These are phyloP conservation scores for Pristionchus maxplancki DNA, from an alignment of 2,888 invertebrate genomes.

Conservation along the genomic window DNA sequence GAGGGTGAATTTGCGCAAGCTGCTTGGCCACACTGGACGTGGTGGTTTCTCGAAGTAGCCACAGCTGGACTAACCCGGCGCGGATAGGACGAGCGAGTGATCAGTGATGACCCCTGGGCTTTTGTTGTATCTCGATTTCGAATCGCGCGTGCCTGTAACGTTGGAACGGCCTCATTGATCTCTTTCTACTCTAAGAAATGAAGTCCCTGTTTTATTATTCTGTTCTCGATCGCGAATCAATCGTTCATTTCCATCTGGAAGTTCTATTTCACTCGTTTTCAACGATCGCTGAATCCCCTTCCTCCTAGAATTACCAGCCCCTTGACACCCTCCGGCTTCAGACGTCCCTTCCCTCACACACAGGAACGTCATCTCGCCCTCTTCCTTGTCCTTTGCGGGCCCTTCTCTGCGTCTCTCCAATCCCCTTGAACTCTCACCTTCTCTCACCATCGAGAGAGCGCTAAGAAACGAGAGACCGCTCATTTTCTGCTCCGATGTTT, in stretches of 20 bases:
- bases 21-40: not conserved
- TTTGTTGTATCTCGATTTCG: not conserved
- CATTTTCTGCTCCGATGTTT: constrained; percentile 29
- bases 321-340: not conserved
- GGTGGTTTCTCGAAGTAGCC: constrained; percentile 12
- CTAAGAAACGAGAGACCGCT: not conserved
- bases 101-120: not conserved
- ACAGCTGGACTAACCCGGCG: not conserved
- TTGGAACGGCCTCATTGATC: not conserved
- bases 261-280: too few species aligned
- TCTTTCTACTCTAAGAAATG: not conserved
- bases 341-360: not conserved
- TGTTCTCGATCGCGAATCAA: too few species aligned
- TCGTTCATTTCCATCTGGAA: too few species aligned
- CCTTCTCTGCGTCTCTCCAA: not conserved
- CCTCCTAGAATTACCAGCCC: too few species aligned
- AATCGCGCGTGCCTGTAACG: not conserved
- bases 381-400: constrained; percentile 19
- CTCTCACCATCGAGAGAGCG: not conserved
- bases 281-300: too few species aligned
- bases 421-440: too few species aligned
- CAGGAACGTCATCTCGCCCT: not conserved
- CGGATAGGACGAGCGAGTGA: not conserved
- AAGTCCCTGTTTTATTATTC: too few species aligned
- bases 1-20: constrained; percentile 27